Base-by-base conservation (phyloP, 2,797 vertebrate species). In the Enteromius trimaculatus region DNA sequence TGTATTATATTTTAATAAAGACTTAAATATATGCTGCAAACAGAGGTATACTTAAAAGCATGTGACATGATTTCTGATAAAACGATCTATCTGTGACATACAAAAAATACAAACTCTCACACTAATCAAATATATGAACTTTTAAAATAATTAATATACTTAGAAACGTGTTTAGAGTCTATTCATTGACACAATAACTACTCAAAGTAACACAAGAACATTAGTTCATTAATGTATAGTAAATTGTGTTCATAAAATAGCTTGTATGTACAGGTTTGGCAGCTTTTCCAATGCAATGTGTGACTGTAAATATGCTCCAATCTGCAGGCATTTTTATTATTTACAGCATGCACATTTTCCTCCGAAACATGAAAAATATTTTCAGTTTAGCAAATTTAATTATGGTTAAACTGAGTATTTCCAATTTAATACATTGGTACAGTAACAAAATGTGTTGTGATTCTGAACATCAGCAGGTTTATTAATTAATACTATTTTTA, bases 111-210 rank as follows among this genome's bases (percentile, higher is more conserved):
- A 60, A 80, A 81, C 69, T 81, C 55, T 4, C 42, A 81, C 10
- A 7, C 51, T 23, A 80, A 69, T 68, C 4, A 71, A 81, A 8
- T 80, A 60, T 34, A 49, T n/a, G 19, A 21, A 39, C 29, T 62
- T 64, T 47, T 74, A 37, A 81, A 74, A 81, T 23, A 81, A 4
- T 49, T 47, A 72, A 74, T 47, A 64, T 72, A 53, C 14, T 75
- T 65, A 37, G 14, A 72, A 71, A 81, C 14, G 3, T 60, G 39
- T 62, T 81, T 39, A 64, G 21, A 65, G 26, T 74, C 10, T 53
- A 31, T 31, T 77, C 5, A 64, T 21, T 78, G 39, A 78, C 3
- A 2, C 39, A 64, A 31, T 78, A 49, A 78, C 58, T 58, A 75
- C 71, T 21, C 14, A 44, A 21, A 4, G 4, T 62, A 47, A 44